These are phyloP conservation scores for Calcarius ornatus DNA, from an alignment of 2,113 vertebrate species.

Conservation along the genomic window DNA sequence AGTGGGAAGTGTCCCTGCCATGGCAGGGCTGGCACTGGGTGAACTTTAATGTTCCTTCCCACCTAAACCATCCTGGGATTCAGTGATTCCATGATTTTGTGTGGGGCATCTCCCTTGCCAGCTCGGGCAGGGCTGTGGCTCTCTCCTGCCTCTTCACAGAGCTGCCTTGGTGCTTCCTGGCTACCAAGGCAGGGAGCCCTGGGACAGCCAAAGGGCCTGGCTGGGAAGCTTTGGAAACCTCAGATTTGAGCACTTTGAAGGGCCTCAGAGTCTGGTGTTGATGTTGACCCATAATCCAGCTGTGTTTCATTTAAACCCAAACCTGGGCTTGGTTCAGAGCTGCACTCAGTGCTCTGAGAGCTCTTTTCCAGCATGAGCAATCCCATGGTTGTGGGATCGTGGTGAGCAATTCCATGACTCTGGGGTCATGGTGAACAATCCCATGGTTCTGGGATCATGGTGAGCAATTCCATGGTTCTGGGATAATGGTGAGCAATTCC, in stretches of 20 bases:
- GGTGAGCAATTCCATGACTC: no score
- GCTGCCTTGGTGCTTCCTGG: rapidly evolving
- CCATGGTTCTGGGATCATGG: no score
- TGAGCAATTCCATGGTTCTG: no score
- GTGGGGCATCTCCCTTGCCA: not conserved
- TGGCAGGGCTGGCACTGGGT: not conserved
- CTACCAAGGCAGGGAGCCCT: not conserved
- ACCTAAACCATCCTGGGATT: not conserved
- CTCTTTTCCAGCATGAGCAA: not conserved
- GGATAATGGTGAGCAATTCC: no score
- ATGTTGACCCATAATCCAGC: not conserved
- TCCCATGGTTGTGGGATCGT: no score
- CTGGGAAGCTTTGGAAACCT: not conserved
- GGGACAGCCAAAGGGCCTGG: rapidly evolving
- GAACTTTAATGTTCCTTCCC: rapidly evolving
- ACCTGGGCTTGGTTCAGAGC: not conserved
- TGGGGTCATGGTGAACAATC: no score
- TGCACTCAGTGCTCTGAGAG: not conserved
- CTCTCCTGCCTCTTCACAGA: not conserved
- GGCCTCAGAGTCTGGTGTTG: rapidly evolving
- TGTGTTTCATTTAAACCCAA: rapidly evolving
- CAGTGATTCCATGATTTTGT: not conserved
- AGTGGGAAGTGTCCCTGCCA: not conserved
- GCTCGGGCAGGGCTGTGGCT: rapidly evolving
- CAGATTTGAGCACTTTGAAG: not conserved